These are phyloP conservation scores for Drosophila incognita DNA, from an alignment of 2,888 invertebrate species.

Conservation along the genomic window DNA sequence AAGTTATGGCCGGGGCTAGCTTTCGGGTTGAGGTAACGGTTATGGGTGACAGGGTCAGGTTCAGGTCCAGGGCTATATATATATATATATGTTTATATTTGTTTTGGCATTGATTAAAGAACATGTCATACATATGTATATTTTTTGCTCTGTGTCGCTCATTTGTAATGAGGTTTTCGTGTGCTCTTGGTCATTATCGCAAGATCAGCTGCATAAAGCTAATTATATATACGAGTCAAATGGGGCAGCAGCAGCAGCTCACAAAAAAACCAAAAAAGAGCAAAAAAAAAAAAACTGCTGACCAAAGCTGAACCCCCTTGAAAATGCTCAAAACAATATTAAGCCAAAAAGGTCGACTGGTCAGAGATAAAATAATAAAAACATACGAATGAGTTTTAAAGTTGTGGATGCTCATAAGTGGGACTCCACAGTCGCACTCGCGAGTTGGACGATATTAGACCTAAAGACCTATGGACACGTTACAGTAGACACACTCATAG, in stretches of 20 bases:
- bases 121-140: neutral
- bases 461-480: constrained; percentile 17
- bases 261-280: neutral
- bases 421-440: constrained; percentile 3
- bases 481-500: constrained; percentile 3
- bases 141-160: neutral
- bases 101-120: neutral
- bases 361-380: constrained; percentile 28
- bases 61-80: neutral
- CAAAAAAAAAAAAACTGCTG: constrained; percentile 5
- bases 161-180: neutral
- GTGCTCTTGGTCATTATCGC: constrained; percentile 8
- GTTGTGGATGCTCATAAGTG: constrained; percentile 19
- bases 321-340: constrained; percentile 8
- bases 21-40: neutral
- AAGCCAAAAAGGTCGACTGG: constrained; percentile 24
- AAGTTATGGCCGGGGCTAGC: neutral
- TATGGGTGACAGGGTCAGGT: neutral
- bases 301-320: constrained; percentile 17
- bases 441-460: constrained; percentile 15
- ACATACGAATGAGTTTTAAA: constrained; percentile 8
- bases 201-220: constrained; percentile 13
- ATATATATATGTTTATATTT: neutral
- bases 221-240: neutral
- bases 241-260: constrained; percentile 1